These are phyloP conservation scores for Oryzias woworae DNA, from an alignment of 2,113 vertebrate genomes.

Conservation along the genomic window DNA sequence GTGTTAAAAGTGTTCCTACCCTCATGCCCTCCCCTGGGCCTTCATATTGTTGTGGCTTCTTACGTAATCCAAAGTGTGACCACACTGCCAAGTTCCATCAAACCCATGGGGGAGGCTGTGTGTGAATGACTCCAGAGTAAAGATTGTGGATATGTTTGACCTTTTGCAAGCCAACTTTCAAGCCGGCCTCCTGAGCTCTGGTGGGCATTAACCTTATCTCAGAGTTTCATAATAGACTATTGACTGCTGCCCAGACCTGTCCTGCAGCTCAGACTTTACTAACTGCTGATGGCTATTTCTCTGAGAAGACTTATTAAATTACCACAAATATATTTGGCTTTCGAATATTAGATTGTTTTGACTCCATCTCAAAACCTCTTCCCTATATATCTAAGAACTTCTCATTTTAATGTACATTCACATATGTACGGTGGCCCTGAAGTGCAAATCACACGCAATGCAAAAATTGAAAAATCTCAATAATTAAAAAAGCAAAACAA, in stretches of 20 bases:
- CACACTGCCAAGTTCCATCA: slow-evolving; percentile 38
- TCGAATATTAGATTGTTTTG: too few species aligned
- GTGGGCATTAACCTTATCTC: slow-evolving; percentile 59
- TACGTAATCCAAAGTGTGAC: slow-evolving; percentile 21
- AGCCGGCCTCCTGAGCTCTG: slow-evolving; percentile 34
- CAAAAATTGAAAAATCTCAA: too few species aligned
- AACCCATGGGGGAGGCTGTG: slow-evolving; percentile 16
- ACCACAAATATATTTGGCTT: background rate
- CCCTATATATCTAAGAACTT: too few species aligned
- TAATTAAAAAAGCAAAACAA: too few species aligned
- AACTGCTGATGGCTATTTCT: slow-evolving; percentile 35
- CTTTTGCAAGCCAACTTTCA: slow-evolving; percentile 29
- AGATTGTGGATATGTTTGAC: slow-evolving; percentile 56
- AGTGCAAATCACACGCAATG: too few species aligned
- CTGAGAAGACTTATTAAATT: slow-evolving; percentile 7
- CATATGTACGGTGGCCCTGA: too few species aligned
- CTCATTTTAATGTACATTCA: too few species aligned
- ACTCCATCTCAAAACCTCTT: too few species aligned
- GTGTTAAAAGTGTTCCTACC: slow-evolving; percentile 43
- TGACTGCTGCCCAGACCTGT: slow-evolving; percentile 32
- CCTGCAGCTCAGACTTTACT: slow-evolving; percentile 24
- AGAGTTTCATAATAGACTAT: slow-evolving; percentile 51
- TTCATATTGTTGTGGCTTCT: slow-evolving; percentile 24
- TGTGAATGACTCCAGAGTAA: slow-evolving; percentile 41
- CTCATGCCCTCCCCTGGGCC: slow-evolving; percentile 26